Percentiles rank a stretch among this genome's conserved stretches.
These are phyloP conservation scores for Brenthis hecate DNA, from an alignment of 2,888 invertebrate species.

Conservation along the genomic window DNA sequence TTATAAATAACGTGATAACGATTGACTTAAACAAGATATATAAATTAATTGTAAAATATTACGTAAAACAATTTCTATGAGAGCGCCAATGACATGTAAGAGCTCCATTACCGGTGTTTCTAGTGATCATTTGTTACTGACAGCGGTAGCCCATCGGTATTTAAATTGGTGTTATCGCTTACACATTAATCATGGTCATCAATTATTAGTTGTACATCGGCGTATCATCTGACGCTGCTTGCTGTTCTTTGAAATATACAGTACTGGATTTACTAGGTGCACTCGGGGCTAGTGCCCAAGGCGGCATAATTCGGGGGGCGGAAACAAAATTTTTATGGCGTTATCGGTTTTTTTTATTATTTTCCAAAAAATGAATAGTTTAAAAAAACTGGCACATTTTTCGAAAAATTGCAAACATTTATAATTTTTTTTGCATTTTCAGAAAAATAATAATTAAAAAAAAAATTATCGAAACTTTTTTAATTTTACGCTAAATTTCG, in stretches of 20 bases:
- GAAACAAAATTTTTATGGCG: too few species aligned
- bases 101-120: constrained; percentile 29
- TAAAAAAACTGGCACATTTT: too few species aligned
- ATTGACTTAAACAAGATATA: not conserved
- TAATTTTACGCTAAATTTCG: too few species aligned
- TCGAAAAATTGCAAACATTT: too few species aligned
- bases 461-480: too few species aligned
- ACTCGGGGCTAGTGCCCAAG: too few species aligned
- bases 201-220: constrained; percentile 28
- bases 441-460: too few species aligned
- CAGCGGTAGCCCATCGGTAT: constrained; percentile 47
- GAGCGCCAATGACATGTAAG: constrained; percentile 23
- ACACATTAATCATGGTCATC: constrained; percentile 46
- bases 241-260: constrained; percentile 7
- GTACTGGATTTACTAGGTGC: too few species aligned
- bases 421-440: too few species aligned
- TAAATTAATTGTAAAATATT: constrained; percentile 13
- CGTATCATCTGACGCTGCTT: constrained; percentile 14
- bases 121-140: constrained; percentile 56
- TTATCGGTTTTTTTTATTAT: too few species aligned
- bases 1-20: not conserved
- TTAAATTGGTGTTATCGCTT: constrained; percentile 47
- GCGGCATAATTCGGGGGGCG: too few species aligned
- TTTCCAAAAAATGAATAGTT: too few species aligned
- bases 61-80: constrained; percentile 18